These are phyloP conservation scores for Parelbella ahira DNA, from an alignment of 2,888 invertebrate genomes.

Conservation along the genomic window DNA sequence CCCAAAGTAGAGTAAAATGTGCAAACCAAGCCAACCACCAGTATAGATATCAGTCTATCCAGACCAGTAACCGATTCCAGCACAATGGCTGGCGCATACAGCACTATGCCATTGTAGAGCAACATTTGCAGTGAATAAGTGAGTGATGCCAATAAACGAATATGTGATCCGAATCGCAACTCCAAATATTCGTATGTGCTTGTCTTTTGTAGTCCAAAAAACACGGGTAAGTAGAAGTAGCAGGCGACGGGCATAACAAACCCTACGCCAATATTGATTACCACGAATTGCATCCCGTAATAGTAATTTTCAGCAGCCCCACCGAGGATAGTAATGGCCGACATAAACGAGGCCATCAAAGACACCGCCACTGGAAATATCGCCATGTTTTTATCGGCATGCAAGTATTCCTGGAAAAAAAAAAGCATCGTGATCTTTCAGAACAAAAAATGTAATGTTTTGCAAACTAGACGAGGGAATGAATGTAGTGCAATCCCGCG, in stretches of 20 bases:
- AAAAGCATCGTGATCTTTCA: too few species aligned
- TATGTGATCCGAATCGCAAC: slow-evolving; percentile 88
- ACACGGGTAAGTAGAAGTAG: slow-evolving; percentile 90
- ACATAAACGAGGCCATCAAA: slow-evolving; percentile 96
- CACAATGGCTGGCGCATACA: slow-evolving; percentile 96
- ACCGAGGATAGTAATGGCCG: slow-evolving; percentile 93
- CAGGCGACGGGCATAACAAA: slow-evolving; percentile 89
- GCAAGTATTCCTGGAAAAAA: slow-evolving; percentile 86
- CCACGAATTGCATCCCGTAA: slow-evolving; percentile 89
- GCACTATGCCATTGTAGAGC: slow-evolving; percentile 93
- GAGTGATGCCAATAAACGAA: slow-evolving; percentile 89
- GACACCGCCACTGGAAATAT: slow-evolving; percentile 91
- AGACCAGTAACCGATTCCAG: slow-evolving; percentile 92
- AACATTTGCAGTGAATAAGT: slow-evolving; percentile 95
- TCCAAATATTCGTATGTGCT: slow-evolving; percentile 97
- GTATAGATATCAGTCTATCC: slow-evolving; percentile 85
- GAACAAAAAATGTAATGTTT: too few species aligned
- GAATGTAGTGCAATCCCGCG: too few species aligned
- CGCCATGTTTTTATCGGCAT: slow-evolving; percentile 90
- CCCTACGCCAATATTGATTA: slow-evolving; percentile 87
- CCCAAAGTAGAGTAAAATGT: slow-evolving; percentile 93
- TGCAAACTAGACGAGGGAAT: too few species aligned
- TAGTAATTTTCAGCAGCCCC: slow-evolving; percentile 93
- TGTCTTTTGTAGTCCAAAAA: slow-evolving; percentile 90
- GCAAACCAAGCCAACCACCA: slow-evolving; percentile 88